Base-by-base conservation (phyloP, 2,113 vertebrate species). In the Trogon melanurus region DNA sequence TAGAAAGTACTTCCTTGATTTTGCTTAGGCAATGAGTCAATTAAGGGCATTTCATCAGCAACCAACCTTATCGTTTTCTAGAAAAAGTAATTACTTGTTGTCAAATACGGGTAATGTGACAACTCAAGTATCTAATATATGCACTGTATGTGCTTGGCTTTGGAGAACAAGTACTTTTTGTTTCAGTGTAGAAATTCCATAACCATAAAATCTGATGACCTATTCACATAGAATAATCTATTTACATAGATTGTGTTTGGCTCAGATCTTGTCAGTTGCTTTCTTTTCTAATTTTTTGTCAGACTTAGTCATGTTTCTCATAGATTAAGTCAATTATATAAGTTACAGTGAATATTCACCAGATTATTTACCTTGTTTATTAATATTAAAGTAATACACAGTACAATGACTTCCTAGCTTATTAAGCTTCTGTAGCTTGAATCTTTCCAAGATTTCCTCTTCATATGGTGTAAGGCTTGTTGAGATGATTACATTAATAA, bases 401-500 rank as follows among this genome's bases (percentile, higher is more conserved):
- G 29, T 62, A 34, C 41, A 83, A 48, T 78, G 95, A 65, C 54
- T 76, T 91, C 72, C 85, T 54, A 83, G 44, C 58, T 83, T 94
- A 94, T 96, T 97, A 95, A 90, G 38, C 57, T 94, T 88, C 70
- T 97, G 34, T 85, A 60, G 56, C 19, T 36, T 88, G 47, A 91
- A 85, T 62, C 27, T n/a, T 95, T 97, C 91, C 16, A 79, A 38
- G 27, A 92, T 97, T 97, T 96, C 53, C 51, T 94, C 73, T 79
- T 96, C 65, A 44, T 95, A 91, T 19, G 6, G 71, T 92, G 56
- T 78, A 75, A 78, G 73, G 53, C 81, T 96, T 83, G 56, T 83
- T 14, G 22, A 79, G 82, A 95, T 98, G 97, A 98, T 98, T 98
- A 45, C 97, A 98, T 98, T 98, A 98, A 98, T 98, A 98, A 98